Base-by-base conservation (phyloP, 2,797 vertebrate species). In the Florisuga fusca region DNA sequence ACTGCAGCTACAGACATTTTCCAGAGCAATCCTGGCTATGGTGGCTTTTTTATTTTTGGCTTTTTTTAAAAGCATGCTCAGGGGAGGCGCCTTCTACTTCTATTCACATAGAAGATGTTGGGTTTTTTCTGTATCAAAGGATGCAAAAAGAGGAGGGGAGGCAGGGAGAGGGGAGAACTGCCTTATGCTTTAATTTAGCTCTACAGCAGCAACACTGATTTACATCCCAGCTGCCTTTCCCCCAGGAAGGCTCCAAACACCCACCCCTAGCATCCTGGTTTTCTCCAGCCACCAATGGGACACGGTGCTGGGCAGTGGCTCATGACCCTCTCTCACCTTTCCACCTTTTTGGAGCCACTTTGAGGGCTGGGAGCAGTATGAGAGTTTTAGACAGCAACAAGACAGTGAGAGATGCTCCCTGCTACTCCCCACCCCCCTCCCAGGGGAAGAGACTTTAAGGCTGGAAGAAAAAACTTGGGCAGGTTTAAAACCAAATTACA, bases 41-140 rank as follows among this genome's bases (percentile, higher is more conserved):
- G 84, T 84, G 93, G 92, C 85, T 93, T 89, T 17, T 26, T 76
- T 96, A 96, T 96, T 96, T 97, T 93, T 92, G 94, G 93, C 78
- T 93, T 84, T 36, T 95, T 91, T 79, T 18, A 41, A 93, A 89
- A 93, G n/a, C 75, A 83, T 20, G 31, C 79, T 94, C 76, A 74
- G 20, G 43, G 75, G 84, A 96, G 78, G 92, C 0, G 29, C 84
- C 79, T 94, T 83, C 69, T 94, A 55, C 87, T 92, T 95, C 68
- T 95, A 88, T 72, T 91, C 89, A 53, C 59, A 91, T 86, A 89
- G 86, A 90, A 68, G 78, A 93, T 86, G 89, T 94, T 93, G 38
- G 13, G 93, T 90, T 95, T 96, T 92, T 94, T 78, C 63, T 83
- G 41, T 63, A 29, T 79, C 78, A 78, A 95, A 63, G 36, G 76